These are phyloP conservation scores for Gephyroberyx darwinii DNA, from an alignment of 2,797 vertebrate species.

Conservation along the genomic window DNA sequence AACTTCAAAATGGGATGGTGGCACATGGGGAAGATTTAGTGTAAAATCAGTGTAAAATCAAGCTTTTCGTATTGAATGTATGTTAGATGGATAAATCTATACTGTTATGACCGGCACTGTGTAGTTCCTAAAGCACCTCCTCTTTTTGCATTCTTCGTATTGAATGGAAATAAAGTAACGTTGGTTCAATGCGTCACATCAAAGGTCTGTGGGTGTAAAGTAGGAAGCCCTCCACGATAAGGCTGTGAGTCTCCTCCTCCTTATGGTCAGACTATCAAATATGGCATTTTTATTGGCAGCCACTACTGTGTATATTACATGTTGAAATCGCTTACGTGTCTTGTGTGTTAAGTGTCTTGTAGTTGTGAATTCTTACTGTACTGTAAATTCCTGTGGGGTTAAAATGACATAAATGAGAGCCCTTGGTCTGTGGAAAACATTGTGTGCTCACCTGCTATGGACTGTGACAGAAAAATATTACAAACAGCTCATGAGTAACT, in stretches of 20 bases:
- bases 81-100: background rate
- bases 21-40: background rate
- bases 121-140: no score
- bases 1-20: background rate
- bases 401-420: constrained; percentile 39
- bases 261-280: constrained; percentile 6
- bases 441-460: background rate
- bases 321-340: constrained; percentile 21
- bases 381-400: background rate
- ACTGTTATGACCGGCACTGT: constrained; percentile 1
- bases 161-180: no score
- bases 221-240: no score
- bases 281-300: constrained; percentile 33
- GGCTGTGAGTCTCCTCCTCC: no score
- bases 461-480: background rate
- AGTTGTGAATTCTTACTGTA: constrained; percentile 44
- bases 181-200: no score
- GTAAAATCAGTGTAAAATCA: background rate
- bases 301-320: constrained; percentile 27
- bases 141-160: no score
- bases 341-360: constrained; percentile 7
- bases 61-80: background rate
- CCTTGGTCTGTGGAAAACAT: constrained; percentile 32
- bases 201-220: no score
- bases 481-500: background rate